Conservation (phyloP, 2,113 vertebrate genomes). For the Coptodon bakossiorum region DNA sequence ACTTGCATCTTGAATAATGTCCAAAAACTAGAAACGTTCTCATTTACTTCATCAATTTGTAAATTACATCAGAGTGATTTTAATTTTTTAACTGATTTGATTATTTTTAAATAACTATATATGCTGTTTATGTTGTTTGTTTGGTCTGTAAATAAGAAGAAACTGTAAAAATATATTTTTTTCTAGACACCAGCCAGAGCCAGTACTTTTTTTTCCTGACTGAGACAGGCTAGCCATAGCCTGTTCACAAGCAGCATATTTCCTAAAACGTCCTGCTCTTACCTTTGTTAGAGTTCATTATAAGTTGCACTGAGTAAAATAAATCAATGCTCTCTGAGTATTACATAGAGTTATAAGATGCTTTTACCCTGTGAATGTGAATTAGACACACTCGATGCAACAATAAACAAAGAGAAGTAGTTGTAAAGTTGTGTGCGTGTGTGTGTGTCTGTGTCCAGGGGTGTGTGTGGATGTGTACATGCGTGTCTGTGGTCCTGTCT, state of each 20-base stretch:
- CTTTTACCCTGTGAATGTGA: not conserved
- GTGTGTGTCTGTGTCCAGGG: not conserved
- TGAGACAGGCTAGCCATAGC: not conserved
- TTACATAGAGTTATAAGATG: not conserved
- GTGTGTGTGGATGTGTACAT: not conserved
- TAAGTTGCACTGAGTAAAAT: not conserved
- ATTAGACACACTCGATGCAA: not conserved
- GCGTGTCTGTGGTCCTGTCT: not conserved
- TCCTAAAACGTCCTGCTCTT: not conserved
- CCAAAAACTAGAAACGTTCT: not conserved
- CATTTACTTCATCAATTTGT: not conserved
- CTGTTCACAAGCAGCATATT: not conserved
- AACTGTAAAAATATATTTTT: fast-evolving
- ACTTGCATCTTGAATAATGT: not conserved
- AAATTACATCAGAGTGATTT: not conserved
- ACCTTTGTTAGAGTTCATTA: not conserved
- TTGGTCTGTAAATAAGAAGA: not conserved
- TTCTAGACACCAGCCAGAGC: too few relatives aligned
- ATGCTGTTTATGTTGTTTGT: not conserved
- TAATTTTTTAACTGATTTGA: not conserved
- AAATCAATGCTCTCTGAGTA: not conserved
- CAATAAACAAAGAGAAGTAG: not conserved
- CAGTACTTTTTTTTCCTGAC: not conserved
- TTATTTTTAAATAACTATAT: not conserved
- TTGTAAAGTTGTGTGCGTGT: not conserved